Conservation (phyloP, 1,140 invertebrate genomes). For the Drosophila sechellia region DNA sequence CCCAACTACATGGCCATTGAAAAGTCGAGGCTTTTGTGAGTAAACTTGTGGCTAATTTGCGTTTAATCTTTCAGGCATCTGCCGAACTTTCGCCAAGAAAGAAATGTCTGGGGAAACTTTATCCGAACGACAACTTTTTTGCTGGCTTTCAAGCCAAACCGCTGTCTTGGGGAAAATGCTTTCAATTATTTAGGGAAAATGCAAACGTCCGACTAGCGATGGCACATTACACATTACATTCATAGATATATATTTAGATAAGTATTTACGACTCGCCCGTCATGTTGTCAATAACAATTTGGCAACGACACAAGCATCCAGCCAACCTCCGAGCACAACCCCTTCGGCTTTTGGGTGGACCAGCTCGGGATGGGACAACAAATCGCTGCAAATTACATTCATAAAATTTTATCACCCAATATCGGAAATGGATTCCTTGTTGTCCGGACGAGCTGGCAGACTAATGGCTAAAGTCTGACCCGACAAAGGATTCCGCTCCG, state of each 20-base stretch:
- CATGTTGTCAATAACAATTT: conserved; percentile 80
- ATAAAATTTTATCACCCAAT: conserved; percentile 84
- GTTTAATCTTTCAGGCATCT: conserved; percentile 36
- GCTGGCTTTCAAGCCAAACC: conserved; percentile 10
- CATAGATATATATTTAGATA: conserved; percentile 66
- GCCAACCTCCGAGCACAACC: conserved; percentile 30
- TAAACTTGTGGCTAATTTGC: conserved; percentile 39
- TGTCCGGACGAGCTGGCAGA: conserved; percentile 58
- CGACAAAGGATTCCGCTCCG: conserved; percentile 53
- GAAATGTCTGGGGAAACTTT: conserved; percentile 20
- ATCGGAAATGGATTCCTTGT: conserved; percentile 81
- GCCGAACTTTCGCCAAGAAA: conserved; percentile 28
- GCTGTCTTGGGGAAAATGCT: conserved; percentile 59
- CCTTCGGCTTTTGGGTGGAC: conserved; percentile 28
- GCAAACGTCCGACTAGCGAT: conserved; percentile 48
- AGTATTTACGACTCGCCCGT: conserved; percentile 75
- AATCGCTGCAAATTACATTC: conserved; percentile 82
- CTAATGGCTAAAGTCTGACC: conserved; percentile 74
- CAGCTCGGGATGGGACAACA: conserved; percentile 60
- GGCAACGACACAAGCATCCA: conserved; percentile 48
- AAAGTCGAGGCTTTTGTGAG: conserved; percentile 1
- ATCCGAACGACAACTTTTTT: conserved; percentile 40
- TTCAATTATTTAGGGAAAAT: conserved; percentile 74
- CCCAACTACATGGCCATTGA: not conserved
- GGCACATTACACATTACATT: conserved; percentile 46